Evolutionary conservation across 2,888 invertebrate species (phyloP), one percentile per base, ranked within the genome.

Genomic region (Meteorus colon): DNA sequence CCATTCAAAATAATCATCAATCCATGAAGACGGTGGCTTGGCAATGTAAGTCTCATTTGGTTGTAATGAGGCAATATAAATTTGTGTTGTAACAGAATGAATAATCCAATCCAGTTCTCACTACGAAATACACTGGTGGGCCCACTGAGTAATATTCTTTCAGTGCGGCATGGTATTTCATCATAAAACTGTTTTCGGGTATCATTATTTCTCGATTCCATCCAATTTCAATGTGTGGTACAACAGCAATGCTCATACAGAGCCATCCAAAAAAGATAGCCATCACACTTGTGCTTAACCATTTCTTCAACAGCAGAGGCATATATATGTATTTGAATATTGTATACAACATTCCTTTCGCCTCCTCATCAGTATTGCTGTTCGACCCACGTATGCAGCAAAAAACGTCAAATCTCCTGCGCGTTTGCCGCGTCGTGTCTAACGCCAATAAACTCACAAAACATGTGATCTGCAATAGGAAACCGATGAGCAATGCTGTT

Each of bases 1-100:
- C 98, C 98, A 99, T 90, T 97, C 97, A 86, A 97, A 94, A 90
- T 97, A 99, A 90, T 98, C 98, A 88, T 99, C 99, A 77, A 99
- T 88, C 99, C 99, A 99, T 70, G 97, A 97, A 68, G 95, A 94
- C 2, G 97, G 94, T 14, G 97, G 95, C 84, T 96, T 94, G 0
- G 97, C 96, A 77, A 99, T 93, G 86, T 94, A 96, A 0, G 97
- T 94, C 77, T 90, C 87, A 70, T 91, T 90, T 6, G 91, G 81
- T 48, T 85, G 86, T 79, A 88, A 89, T 0, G 91, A 88, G 6
- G 91, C 91, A 41, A 86, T 82, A 76, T 91, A 91, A 74, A 97
- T 90, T 87, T 96, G 96, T 76, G 94, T 93, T 2, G 94, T 91
- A 0, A 96, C 85, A 77, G 96, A 96, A 88, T 96, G 95, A 93